phyloP scores from a whole-genome alignment of 92 coral and sea anemone genomes.

The Parazoanthus swiftii region DNA sequence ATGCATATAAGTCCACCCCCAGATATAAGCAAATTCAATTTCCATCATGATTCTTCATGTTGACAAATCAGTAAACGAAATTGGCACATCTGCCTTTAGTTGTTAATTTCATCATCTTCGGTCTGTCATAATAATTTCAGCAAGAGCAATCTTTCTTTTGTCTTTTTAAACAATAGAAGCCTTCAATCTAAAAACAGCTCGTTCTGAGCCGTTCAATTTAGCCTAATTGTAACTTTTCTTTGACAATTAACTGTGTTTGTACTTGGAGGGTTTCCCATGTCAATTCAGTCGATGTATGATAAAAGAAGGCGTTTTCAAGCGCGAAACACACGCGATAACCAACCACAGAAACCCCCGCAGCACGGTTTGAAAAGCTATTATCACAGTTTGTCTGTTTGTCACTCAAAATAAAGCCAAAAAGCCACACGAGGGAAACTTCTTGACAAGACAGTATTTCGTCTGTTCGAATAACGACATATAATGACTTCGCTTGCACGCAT shows the following conservation, averaged over 20 bases:
- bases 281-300: constrained; percentile 70
- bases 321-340: constrained; percentile 72
- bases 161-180: constrained; percentile 59
- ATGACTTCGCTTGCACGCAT: constrained; percentile 73
- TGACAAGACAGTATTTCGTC: constrained; percentile 54
- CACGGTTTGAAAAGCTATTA: constrained; percentile 65
- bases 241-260: constrained; percentile 92
- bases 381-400: constrained; percentile 64
- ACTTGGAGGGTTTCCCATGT: constrained; percentile 66
- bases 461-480: constrained; percentile 72
- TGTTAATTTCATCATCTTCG: constrained; percentile 83
- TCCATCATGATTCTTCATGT: constrained; percentile 54
- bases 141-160: constrained; percentile 74
- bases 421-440: constrained; percentile 59
- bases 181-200: constrained; percentile 46
- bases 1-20: constrained; percentile 50
- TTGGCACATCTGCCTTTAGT: constrained; percentile 94
- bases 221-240: constrained; percentile 93
- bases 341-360: constrained; percentile 57
- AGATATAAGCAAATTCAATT: constrained; percentile 56
- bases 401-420: constrained; percentile 56
- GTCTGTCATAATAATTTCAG: constrained; percentile 85
- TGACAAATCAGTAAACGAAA: constrained; percentile 91
- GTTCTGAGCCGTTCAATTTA: constrained; percentile 59
- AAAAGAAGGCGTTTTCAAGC: constrained; percentile 69